These are phyloP conservation scores for Stictonetta naevosa DNA, from an alignment of 2,113 vertebrate species.

Conservation along the genomic window DNA sequence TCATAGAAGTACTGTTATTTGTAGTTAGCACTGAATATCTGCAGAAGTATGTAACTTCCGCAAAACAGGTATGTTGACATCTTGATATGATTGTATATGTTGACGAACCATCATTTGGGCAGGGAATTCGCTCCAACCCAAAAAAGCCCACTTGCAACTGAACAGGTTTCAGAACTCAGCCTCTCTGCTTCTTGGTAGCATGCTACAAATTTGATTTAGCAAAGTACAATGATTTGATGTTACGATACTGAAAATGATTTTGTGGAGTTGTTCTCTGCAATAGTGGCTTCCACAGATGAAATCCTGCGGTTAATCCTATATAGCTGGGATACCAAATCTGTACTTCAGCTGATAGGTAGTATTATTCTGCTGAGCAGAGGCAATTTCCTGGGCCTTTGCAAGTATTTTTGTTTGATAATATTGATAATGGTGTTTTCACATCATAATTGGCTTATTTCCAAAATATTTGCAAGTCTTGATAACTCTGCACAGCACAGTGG, in stretches of 20 bases:
- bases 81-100: no score
- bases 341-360: neutral
- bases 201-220: neutral
- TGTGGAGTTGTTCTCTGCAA: neutral
- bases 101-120: neutral
- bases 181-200: neutral
- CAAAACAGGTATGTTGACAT: neutral
- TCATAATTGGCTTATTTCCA: neutral
- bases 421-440: neutral
- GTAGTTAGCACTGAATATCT: neutral
- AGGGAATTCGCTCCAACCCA: neutral
- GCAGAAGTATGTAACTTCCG: neutral
- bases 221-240: neutral
- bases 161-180: neutral
- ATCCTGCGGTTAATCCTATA: neutral
- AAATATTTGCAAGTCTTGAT: neutral
- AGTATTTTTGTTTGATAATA: neutral
- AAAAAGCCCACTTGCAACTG: neutral
- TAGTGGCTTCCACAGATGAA: neutral
- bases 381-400: neutral
- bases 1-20: neutral
- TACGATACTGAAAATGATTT: neutral
- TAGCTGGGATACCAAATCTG: neutral
- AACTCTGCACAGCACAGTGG: neutral
- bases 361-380: neutral